phyloP scores from a whole-genome alignment of 1,140 invertebrate genomes.

The Platyscapa corneri region DNA sequence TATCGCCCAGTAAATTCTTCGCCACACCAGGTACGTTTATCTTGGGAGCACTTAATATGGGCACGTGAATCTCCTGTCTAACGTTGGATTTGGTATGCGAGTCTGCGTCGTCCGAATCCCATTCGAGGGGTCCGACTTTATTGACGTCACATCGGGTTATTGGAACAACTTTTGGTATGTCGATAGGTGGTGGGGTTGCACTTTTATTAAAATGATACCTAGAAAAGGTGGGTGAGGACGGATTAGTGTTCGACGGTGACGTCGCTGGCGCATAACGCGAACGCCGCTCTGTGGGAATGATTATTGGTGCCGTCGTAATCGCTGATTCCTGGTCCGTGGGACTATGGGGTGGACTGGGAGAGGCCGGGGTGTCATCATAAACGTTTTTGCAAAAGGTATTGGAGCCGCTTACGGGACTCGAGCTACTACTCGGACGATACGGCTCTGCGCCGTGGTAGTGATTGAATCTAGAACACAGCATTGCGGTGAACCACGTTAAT shows the following conservation, averaged over 20 bases:
- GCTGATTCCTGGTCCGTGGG: constrained; percentile 24
- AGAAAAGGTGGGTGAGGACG: neutral
- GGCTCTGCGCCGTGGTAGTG: constrained; percentile 2
- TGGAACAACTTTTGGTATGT: neutral
- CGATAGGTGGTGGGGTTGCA: neutral
- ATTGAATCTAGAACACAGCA: neutral
- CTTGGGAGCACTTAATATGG: constrained; percentile 26
- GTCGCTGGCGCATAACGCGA: neutral
- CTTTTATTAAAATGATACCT: neutral
- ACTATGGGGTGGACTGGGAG: constrained; percentile 69
- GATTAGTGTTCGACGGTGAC: neutral
- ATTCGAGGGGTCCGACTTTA: constrained; percentile 22
- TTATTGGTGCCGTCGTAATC: neutral
- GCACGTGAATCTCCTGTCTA: constrained; percentile 55
- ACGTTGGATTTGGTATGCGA: neutral
- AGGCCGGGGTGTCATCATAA: constrained; percentile 66
- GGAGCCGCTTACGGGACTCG: neutral
- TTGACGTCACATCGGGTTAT: constrained; percentile 24
- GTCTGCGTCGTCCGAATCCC: constrained; percentile 39
- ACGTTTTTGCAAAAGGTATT: neutral
- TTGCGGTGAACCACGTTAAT: neutral
- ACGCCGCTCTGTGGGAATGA: constrained; percentile 36
- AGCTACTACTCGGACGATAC: neutral
- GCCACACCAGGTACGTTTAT: constrained; percentile 49
- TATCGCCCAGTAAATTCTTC: constrained; percentile 53